phyloP scores from a whole-genome alignment of 2,797 vertebrate genomes.

The Anabas testudineus region DNA sequence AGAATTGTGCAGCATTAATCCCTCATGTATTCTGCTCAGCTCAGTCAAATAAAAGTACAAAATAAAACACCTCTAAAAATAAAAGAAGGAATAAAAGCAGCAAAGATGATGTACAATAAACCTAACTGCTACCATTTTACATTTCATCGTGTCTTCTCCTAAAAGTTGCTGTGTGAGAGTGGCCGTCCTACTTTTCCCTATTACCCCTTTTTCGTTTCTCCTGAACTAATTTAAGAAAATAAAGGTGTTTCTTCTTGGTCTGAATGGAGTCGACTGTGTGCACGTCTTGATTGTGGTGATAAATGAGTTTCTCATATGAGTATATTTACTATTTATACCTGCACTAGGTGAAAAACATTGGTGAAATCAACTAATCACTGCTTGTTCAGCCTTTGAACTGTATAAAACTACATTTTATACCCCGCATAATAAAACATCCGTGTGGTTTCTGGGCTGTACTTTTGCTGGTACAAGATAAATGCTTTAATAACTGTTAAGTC shows the following conservation, averaged over 20 bases:
- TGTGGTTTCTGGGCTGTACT: background rate
- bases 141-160: conserved; percentile 44
- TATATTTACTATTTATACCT: conserved; percentile 10
- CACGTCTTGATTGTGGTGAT: background rate
- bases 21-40: conserved; percentile 21
- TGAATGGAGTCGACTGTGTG: conserved; percentile 1
- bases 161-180: conserved; percentile 29
- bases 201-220: conserved; percentile 1
- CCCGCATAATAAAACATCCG: background rate
- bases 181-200: conserved; percentile 38
- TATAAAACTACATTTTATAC: background rate
- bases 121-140: conserved; percentile 62
- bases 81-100: conserved; percentile 48
- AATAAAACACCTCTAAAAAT: conserved; percentile 21
- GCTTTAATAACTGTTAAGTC: background rate
- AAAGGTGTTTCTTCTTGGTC: background rate
- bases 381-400: background rate
- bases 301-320: background rate
- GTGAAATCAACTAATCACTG: background rate
- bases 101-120: conserved; percentile 59
- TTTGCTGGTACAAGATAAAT: background rate
- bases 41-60: conserved; percentile 1
- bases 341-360: background rate
- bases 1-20: background rate
- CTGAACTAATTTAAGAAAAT: conserved; percentile 29